Percentiles rank a stretch among this genome's conserved stretches.
Evolutionary conservation across 1,140 invertebrate species (phyloP).

Genomic region (Lepidurus arcticus): DNA sequence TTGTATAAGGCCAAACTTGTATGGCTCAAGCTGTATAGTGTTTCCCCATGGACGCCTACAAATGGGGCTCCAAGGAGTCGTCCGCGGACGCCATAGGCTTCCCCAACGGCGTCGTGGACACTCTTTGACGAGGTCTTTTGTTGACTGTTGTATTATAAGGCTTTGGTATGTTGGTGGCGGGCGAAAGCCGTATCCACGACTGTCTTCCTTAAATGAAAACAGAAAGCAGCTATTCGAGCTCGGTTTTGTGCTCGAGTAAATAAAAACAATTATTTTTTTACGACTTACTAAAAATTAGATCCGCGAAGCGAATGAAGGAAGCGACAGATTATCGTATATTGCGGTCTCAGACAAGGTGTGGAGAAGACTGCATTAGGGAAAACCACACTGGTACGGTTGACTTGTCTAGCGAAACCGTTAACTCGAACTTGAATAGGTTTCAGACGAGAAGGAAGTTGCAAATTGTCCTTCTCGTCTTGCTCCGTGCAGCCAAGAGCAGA

Average conservation of each 20-base stretch:
- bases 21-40: conserved; percentile 14
- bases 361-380: not conserved
- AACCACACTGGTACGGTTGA: not conserved
- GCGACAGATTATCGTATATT: not conserved
- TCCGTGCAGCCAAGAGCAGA: not conserved
- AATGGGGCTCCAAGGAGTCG: conserved; percentile 17
- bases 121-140: conserved; percentile 19
- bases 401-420: conserved; percentile 11
- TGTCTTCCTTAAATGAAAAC: not conserved
- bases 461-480: not conserved
- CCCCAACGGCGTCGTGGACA: conserved; percentile 11
- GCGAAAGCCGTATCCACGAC: not conserved
- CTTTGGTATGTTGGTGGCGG: not conserved
- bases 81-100: conserved; percentile 13
- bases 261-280: not conserved
- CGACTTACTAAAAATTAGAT: not conserved
- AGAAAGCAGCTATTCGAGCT: not conserved
- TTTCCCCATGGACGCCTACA: conserved; percentile 17
- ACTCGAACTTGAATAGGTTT: conserved; percentile 7
- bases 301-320: not conserved
- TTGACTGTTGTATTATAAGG: not conserved
- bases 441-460: conserved; percentile 13
- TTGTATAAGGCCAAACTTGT: not conserved
- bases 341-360: conserved; percentile 11
- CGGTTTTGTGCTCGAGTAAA: not conserved